Base-by-base conservation (phyloP, 2,113 vertebrate genomes). In the Hemicordylus capensis region DNA sequence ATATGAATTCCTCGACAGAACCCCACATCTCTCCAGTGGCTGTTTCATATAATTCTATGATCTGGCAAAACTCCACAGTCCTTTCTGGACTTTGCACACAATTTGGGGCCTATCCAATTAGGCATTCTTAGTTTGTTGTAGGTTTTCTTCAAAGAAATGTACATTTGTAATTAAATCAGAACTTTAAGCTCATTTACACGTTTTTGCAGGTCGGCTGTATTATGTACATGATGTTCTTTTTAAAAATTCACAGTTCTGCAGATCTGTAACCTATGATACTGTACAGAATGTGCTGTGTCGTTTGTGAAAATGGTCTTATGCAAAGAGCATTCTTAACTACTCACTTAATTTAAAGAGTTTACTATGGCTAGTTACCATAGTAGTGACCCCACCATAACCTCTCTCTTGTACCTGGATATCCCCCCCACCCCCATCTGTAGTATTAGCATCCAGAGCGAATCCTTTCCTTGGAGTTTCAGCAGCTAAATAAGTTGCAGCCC, bases 401-500 rank as follows among this genome's bases (percentile, higher is more conserved):
- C 92, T 94, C 92, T 88, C 77, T 87, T 92, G 86, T 96, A 96
- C 97, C 96, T 97, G 96, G 86, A 79, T 94, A 91, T 94, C 95
- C 95, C n/a, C n/a, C n/a, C n/a, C n/a, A n/a, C n/a, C n/a, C 92
- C 94, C 94, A 93, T 95, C 90, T 83, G 70, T 88, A 92, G 93
- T 93, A 89, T 93, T 95, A 91, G 90, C 89, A 90, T 93, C 96
- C 91, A 91, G 95, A 97, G 96, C 95, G 88, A 90, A 94, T 94
- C 91, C 94, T 94, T 95, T 91, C 93, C 90, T 93, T 88, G 56
- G 93, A 96, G 95, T 96, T 96, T 96, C 95, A 94, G 92, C 95
- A 96, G 95, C 95, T 96, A 95, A 96, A 96, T 96, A 96, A 97
- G 96, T 97, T 95, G 96, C 95, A 95, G 92, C 92, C 96, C 96